These are phyloP conservation scores for Cantharis nigra DNA, from an alignment of 2,888 invertebrate species.

Conservation along the genomic window DNA sequence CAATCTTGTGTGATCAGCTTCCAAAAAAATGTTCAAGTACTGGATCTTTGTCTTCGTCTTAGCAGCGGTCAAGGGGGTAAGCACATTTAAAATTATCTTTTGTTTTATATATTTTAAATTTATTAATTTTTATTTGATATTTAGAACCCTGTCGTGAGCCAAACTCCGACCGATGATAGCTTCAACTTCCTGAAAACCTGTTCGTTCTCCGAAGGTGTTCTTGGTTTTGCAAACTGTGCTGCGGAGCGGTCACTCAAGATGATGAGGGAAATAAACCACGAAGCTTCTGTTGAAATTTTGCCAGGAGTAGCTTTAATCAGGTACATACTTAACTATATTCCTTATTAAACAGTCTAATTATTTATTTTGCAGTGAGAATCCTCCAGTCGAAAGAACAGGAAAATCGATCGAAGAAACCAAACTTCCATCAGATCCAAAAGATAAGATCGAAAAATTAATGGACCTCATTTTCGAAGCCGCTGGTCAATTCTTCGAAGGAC, in stretches of 20 bases:
- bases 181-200: background rate
- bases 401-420: slow-evolving; percentile 29
- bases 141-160: background rate
- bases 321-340: slow-evolving; percentile 37
- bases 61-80: background rate
- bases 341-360: no score
- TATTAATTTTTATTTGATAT: background rate
- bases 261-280: slow-evolving; percentile 60
- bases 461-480: slow-evolving; percentile 63
- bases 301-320: slow-evolving; percentile 64
- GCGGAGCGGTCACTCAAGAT: slow-evolving; percentile 65
- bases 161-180: background rate
- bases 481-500: slow-evolving; percentile 62
- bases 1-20: background rate
- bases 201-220: slow-evolving; percentile 5
- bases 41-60: background rate
- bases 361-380: slow-evolving; percentile 24
- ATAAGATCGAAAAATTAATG: slow-evolving; percentile 60
- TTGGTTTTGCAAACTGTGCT: slow-evolving; percentile 52
- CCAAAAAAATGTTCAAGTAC: background rate
- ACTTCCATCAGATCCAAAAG: slow-evolving; percentile 59
- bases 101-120: background rate
- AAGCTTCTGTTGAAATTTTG: slow-evolving; percentile 61
- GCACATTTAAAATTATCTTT: background rate
- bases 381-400: slow-evolving; percentile 25